Conservation (phyloP, 2,113 vertebrate genomes). For the Gila orcuttii region DNA sequence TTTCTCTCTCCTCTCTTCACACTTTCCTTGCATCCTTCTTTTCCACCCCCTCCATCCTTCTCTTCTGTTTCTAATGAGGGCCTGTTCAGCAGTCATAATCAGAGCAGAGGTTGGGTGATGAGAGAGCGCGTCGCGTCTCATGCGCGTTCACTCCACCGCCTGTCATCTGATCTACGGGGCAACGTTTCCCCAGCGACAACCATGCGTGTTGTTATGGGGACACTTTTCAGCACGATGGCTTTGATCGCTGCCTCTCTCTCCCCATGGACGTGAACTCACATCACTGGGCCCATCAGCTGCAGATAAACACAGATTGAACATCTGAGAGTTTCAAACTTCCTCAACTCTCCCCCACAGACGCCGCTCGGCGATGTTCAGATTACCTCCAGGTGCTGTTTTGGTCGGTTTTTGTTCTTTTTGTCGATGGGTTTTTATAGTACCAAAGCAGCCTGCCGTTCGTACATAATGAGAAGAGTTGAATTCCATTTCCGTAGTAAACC, state of each 20-base stretch:
- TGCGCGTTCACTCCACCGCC: slow-evolving; percentile 4
- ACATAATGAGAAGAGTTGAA: slow-evolving; percentile 29
- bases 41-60: slow-evolving; percentile 8
- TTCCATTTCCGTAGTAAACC: slow-evolving; percentile 5
- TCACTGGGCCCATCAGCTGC: slow-evolving; percentile 37
- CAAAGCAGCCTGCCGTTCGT: slow-evolving; percentile 13
- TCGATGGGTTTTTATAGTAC: background rate
- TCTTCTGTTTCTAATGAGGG: background rate
- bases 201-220: slow-evolving; percentile 37
- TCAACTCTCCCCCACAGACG: slow-evolving; percentile 17
- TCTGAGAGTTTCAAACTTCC: slow-evolving; percentile 37
- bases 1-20: background rate
- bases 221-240: slow-evolving; percentile 43
- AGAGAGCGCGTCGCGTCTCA: background rate
- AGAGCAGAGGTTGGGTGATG: slow-evolving; percentile 15
- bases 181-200: slow-evolving; percentile 39
- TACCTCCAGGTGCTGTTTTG: slow-evolving; percentile 65
- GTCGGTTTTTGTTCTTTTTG: slow-evolving; percentile 41
- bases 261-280: slow-evolving; percentile 39
- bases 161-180: slow-evolving; percentile 30
- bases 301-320: slow-evolving; percentile 30
- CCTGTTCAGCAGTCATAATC: slow-evolving; percentile 24
- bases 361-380: slow-evolving; percentile 53
- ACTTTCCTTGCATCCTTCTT: slow-evolving; percentile 16
- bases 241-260: slow-evolving; percentile 32